These are phyloP conservation scores for Hyphantria cunea DNA, from an alignment of 1,140 invertebrate species.

Conservation along the genomic window DNA sequence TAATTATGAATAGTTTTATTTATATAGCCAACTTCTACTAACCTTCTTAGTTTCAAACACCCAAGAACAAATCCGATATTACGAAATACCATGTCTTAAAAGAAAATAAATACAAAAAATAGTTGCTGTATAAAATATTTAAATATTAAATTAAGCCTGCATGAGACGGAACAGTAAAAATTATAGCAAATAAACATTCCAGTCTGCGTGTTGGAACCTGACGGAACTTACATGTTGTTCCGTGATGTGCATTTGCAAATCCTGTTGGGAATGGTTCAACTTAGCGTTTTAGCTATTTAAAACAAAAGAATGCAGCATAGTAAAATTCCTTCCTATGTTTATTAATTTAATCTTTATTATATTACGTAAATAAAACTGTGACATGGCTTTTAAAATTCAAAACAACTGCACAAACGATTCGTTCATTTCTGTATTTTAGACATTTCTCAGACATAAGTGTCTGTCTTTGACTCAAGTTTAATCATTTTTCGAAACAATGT, in stretches of 20 bases:
- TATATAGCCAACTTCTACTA: too few species aligned
- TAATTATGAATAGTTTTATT: too few species aligned
- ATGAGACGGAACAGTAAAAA: constrained; percentile 21
- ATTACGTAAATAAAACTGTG: neutral
- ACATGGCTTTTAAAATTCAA: too few species aligned
- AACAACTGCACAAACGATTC: too few species aligned
- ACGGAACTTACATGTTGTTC: constrained; percentile 25
- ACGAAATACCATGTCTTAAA: too few species aligned
- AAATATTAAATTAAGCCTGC: neutral
- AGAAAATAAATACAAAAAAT: too few species aligned
- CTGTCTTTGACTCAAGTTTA: too few species aligned
- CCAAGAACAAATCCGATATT: too few species aligned
- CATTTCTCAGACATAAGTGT: too few species aligned
- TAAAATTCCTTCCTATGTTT: neutral
- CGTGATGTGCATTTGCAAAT: constrained; percentile 7
- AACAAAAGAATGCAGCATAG: neutral
- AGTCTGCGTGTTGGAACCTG: constrained; percentile 3
- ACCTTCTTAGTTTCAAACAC: too few species aligned
- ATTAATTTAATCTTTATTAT: neutral
- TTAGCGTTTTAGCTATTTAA: neutral
- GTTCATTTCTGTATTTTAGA: too few species aligned
- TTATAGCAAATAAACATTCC: constrained; percentile 23
- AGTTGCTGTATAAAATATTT: neutral
- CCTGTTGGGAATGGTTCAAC: neutral
- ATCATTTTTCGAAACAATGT: too few species aligned